Base-by-base conservation (phyloP, 2,888 invertebrate species). In the Hybos culiciformis region DNA sequence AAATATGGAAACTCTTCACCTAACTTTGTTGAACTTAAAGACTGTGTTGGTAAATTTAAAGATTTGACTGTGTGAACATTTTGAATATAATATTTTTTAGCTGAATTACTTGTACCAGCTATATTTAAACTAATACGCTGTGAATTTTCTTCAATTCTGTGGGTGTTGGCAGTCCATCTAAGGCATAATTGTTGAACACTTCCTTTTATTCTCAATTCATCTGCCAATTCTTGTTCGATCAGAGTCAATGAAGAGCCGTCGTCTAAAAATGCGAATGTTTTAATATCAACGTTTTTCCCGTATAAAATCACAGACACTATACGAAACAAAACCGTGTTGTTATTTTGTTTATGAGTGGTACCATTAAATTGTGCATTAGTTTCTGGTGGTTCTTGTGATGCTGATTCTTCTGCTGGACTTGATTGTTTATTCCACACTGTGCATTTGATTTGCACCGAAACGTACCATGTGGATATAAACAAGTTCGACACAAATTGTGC, bases 111-210 rank as follows among this genome's bases (percentile, higher is more conserved):
- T n/a, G n/a, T 5, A 29, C 29, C n/a, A 4, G 29, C 12, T n/a
- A 29, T 29, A n/a, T 29, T 2, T 29, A 29, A n/a, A 29, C n/a
- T 12, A 2, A 12, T n/a, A 5, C 2, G 3, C 12, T 41, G 38
- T 5, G 36, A 46, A n/a, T 21, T n/a, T 24, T 41, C 38, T 18
- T 15, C 39, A 3, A 37, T 40, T 9, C 32, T 42, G 36, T 40
- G 26, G 14, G 39, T 17, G 6, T 23, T 20, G 38, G 37, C 26
- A 7, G 43, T 39, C 42, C 37, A 42, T n/a, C 29, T 23, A 21
- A 34, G 21, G 9, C 15, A 23, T 2, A 46, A 12, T n/a, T n/a
- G n/a, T n/a, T n/a, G n/a, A n/a, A n/a, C n/a, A n/a, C n/a, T n/a
- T n/a, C n/a, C n/a, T n/a, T n/a, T n/a, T n/a, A n/a, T n/a, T n/a